A percentile compares a stretch with the other conserved stretches of the same genome.
Conservation (phyloP, 2,888 invertebrate genomes). For the Ectobius pallidus region DNA sequence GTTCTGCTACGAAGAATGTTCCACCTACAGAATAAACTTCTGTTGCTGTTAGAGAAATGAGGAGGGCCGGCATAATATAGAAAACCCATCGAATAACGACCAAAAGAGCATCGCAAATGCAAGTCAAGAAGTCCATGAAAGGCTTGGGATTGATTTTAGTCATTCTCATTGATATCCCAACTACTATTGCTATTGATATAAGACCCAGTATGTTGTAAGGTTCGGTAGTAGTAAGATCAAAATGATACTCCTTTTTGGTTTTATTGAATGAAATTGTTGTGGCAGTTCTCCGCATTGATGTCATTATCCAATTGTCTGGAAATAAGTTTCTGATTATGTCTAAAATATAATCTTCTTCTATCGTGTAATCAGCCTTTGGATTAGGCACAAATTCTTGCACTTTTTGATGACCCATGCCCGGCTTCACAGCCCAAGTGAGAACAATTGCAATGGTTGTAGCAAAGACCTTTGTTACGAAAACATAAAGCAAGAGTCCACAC, state of each 20-base stretch:
- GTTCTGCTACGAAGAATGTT: not conserved
- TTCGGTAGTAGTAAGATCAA: not conserved
- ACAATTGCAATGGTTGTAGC: not conserved
- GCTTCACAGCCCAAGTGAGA: not conserved
- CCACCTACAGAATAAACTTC: not conserved
- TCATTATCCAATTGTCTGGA: not conserved
- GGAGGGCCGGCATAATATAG: not conserved
- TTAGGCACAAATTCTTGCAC: not conserved
- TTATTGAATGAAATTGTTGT: not conserved
- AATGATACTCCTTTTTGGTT: not conserved
- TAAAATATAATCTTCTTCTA: not conserved
- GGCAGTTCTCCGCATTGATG: not conserved
- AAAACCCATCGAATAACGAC: not conserved
- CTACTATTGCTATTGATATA: not conserved
- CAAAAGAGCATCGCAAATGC: not conserved
- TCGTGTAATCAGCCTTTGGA: not conserved
- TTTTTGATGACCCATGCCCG: not conserved
- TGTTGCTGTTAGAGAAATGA: not conserved
- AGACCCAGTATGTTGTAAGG: not conserved
- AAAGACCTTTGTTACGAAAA: not conserved
- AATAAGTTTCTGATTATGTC: not conserved
- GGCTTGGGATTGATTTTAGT: not conserved
- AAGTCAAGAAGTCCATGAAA: not conserved
- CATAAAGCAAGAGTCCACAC: not conserved
- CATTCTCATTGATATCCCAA: not conserved